phyloP scores from a whole-genome alignment of 2,888 invertebrate genomes.

The Tetanocera ferruginea region DNA sequence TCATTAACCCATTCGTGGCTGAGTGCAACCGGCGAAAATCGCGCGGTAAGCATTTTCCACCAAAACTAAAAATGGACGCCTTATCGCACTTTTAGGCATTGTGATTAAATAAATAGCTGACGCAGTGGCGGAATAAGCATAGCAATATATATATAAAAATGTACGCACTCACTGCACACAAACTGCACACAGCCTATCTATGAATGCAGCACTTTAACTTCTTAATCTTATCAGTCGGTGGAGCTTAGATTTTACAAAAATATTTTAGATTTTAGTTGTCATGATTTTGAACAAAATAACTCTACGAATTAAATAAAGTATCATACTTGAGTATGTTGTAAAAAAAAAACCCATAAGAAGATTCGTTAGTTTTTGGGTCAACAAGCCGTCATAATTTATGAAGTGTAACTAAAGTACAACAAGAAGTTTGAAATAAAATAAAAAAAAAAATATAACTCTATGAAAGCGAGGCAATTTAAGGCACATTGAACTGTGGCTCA shows the following conservation, averaged over 20 bases:
- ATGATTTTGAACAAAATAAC: no score
- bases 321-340: not conserved
- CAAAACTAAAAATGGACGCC: not conserved
- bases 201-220: conserved; percentile 9
- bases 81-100: conserved; percentile 8
- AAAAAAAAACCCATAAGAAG: not conserved
- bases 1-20: not conserved
- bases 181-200: not conserved
- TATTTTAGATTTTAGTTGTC: no score
- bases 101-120: not conserved
- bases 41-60: not conserved
- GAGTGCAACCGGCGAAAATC: conserved; percentile 5
- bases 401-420: not conserved
- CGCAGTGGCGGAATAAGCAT: not conserved
- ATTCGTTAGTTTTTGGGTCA: not conserved
- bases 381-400: not conserved
- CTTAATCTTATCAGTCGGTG: conserved; percentile 15
- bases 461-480: not conserved
- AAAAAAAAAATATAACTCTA: not conserved
- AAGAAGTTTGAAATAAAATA: not conserved
- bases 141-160: not conserved
- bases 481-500: not conserved
- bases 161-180: not conserved
- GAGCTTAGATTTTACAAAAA: not conserved
- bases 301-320: not conserved